Base-by-base conservation (phyloP, 1,140 invertebrate genomes). In the Mylabris phalerata region DNA sequence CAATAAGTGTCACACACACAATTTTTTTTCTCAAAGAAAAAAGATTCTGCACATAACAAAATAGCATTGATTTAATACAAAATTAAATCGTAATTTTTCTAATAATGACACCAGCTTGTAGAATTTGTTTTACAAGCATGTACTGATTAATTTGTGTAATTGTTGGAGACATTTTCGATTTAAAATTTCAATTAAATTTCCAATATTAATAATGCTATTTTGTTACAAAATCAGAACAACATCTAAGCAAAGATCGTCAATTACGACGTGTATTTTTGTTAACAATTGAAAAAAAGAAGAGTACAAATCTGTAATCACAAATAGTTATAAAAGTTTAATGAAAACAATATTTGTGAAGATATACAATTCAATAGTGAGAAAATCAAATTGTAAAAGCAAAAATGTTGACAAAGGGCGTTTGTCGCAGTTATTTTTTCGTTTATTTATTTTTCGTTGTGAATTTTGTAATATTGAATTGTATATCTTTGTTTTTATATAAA, bases 231-330 rank as follows among this genome's bases (percentile, higher is more conserved):
- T 50, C 46, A 26, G 50, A 49, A 39, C 24, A 59, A 49, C 57
- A 64, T 56, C 47, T 60, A 59, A 64, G 39, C 26, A 9, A 61
- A 56, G 50, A 60, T 64, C 67, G 67, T 70, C 69, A 66, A 66
- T 64, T 61, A 65, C 45, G 67, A 64, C 67, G 68, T 67, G 65
- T 72, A 72, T 72, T 72, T 72, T 72, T 72, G 67, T 71, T 72
- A 72, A 32, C 32, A 32, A 32, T 32, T 32, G 32, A 32, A 5
- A 5, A 7, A 68, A 62, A 67, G 58, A 61, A 62, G 10, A 72
- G 71, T 72, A 72, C 71, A 72, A 72, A 72, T 66, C 60, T 71
- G 64, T 71, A 71, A 70, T 71, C 69, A 69, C 61, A 62, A 60
- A 61, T 57, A 61, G 9, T 60, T 58, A 56, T 65, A 54, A 51